Evolutionary conservation across 2,113 vertebrate species (phyloP), one percentile per base, ranked within the genome.

Genomic region (Malurus cyaneus): DNA sequence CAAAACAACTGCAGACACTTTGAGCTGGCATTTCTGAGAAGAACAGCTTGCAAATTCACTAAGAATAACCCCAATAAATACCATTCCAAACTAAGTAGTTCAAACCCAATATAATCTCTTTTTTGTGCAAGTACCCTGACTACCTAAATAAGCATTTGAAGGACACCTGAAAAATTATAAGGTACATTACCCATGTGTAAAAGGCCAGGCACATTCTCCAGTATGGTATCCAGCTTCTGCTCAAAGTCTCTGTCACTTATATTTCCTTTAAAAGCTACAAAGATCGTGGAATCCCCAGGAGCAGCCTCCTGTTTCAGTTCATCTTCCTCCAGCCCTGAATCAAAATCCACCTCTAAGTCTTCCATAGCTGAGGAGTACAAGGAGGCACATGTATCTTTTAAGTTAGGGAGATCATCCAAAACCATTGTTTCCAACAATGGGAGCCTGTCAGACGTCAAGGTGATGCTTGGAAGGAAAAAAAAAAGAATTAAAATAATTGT

Each of bases 231-330:
- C 47, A 99, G 98, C 95, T 99, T 99, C 93, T 98, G 97, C 88
- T 98, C 97, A 93, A 99, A 99, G 96, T 99, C 99, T 90, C 97
- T 98, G 96, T 99, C 99, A 41, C 98, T 97, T 97, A 99, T 98
- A 96, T 99, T 99, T 89, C 99, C 99, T 97, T 98, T 98, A 95
- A 99, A 99, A 92, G 99, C 98, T 84, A 99, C 97, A 94, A 99
- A 99, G 84, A 99, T 99, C 0, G 98, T 99, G 66, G 98, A 98
- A 95, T 98, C 97, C 88, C 97, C 97, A 95, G 95, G 89, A 96
- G 94, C 72, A 77, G 93, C 97, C 82, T 97, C 98, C 98, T 88
- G 96, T 96, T 97, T 97, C 89, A 95, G 84, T 90, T 98, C 97
- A 93, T 98, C 98, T 93, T 99, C 98, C 94, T 99, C 97, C 94